A percentile compares a stretch with the other conserved stretches of the same genome.
Conservation (phyloP, 2,888 invertebrate species). For the Lamproptera curius region DNA sequence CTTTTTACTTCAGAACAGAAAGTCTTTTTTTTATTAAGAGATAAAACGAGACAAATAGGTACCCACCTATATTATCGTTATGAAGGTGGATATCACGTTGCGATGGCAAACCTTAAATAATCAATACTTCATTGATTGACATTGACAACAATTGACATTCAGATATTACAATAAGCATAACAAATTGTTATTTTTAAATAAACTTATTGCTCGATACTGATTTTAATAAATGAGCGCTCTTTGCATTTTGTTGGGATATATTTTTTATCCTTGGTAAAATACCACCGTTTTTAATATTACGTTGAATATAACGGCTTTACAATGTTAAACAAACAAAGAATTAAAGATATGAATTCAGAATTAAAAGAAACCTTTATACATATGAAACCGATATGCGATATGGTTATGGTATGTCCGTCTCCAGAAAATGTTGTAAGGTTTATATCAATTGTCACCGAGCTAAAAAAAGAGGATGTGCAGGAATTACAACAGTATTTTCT, state of each 20-base stretch:
- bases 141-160: too few relatives aligned
- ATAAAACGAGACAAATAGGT: too few relatives aligned
- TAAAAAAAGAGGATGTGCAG: slow-evolving; percentile 61
- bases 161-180: background rate
- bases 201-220: background rate
- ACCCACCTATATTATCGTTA: too few relatives aligned
- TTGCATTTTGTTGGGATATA: background rate
- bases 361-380: slow-evolving; percentile 52
- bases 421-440: slow-evolving; percentile 52
- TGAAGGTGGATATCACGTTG: too few relatives aligned
- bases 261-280: background rate
- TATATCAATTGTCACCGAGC: slow-evolving; percentile 39
- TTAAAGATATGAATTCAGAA: slow-evolving; percentile 46
- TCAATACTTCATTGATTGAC: too few relatives aligned
- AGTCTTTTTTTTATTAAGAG: too few relatives aligned
- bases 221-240: background rate
- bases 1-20: too few relatives aligned
- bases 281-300: too few relatives aligned
- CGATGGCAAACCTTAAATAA: too few relatives aligned
- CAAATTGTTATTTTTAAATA: background rate
- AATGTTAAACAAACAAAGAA: slow-evolving; percentile 22
- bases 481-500: slow-evolving; percentile 74
- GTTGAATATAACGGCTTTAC: background rate
- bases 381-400: slow-evolving; percentile 76
- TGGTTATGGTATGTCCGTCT: slow-evolving; percentile 66